Base-by-base conservation (phyloP, 2,888 invertebrate species). In the Sialis fuliginosa region DNA sequence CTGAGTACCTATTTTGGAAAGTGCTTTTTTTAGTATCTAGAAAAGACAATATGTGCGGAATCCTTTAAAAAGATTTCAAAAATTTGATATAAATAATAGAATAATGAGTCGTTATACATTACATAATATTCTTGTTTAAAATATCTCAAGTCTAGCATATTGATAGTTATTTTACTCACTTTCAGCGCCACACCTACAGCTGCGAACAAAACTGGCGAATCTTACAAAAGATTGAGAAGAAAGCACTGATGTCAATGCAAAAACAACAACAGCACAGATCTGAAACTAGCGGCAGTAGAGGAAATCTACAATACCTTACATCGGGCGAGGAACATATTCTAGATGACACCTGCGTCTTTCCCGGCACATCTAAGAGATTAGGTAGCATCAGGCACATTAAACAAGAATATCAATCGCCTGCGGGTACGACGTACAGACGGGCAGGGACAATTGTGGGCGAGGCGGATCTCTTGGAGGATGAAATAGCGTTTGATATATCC, bases 171-270 rank as follows among this genome's bases (percentile, higher is more conserved):
- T 22, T 22, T 22, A 22, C 4, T 22, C 22, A 4, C 41, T 2
- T 31, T 22, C 13, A 41, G 22, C 2, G n/a, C 31, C 69, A 70
- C 56, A 66, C 67, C 34, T 69, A 68, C 55, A 65, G 62, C 48
- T 70, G 69, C 56, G 70, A 70, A 53, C 70, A 70, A 53, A 67
- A 67, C 53, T 65, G 67, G 52, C 65, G 66, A 57, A 65, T 68
- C 54, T 59, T 67, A 53, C 60, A 67, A 58, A 60, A 66, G 56
- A 55, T 65, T 54, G 66, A 65, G 56, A 61, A 63, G 49, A 66
- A 65, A 48, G 45, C 45, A 22, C 6, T 22, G 22, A 13, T 32
- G 6, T 42, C 42, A 5, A 31, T 42, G 30, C 42, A 32, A 7
- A 42, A 32, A 42, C n/a, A 37, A 10, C n/a, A 37, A 12, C 37